phyloP scores from a whole-genome alignment of 2,113 vertebrate genomes.

The Grantiella picta region DNA sequence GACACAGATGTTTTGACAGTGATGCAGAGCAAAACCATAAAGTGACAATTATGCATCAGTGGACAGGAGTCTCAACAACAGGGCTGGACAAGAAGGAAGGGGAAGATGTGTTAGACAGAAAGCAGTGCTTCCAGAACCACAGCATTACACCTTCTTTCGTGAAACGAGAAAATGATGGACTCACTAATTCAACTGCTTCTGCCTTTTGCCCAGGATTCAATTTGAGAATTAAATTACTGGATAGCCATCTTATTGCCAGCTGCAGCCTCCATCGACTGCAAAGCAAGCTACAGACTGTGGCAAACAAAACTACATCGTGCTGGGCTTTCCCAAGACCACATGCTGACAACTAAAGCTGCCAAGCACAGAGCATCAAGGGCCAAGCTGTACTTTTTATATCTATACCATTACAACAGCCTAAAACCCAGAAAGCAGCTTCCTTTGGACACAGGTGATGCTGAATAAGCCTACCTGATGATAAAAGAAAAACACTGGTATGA shows the following conservation, averaged over 20 bases:
- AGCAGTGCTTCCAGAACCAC: not conserved
- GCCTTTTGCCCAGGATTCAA: not conserved
- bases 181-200: not conserved
- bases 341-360: not conserved
- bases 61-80: not conserved
- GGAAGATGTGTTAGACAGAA: not conserved
- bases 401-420: not conserved
- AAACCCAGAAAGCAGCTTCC: not conserved
- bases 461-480: constrained; percentile 17
- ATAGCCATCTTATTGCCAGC: not conserved
- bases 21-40: not conserved
- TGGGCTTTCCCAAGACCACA: not conserved
- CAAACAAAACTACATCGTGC: not conserved
- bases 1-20: not conserved
- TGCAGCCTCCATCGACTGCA: not conserved
- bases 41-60: not conserved
- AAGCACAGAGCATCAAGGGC: not conserved
- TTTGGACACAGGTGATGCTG: not conserved
- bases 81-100: not conserved
- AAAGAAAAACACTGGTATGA: not conserved
- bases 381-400: not conserved
- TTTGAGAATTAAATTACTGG: not conserved
- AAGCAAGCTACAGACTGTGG: not conserved
- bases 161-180: not conserved
- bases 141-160: not conserved